Evolutionary conservation across 2,797 vertebrate genomes (phyloP).

Genomic region (Semaprochilodus insignis): DNA sequence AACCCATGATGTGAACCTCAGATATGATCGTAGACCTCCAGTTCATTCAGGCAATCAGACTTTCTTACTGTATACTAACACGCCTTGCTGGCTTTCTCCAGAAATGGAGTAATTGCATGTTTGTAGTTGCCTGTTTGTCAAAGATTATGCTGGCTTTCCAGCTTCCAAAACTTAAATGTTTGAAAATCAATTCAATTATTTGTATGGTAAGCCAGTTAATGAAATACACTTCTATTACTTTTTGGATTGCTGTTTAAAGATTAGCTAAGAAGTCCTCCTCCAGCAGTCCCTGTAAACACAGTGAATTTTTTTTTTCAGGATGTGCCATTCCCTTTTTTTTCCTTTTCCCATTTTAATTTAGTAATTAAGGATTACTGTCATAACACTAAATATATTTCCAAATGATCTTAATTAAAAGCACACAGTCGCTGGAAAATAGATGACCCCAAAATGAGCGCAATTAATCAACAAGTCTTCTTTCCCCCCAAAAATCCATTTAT

Average conservation of each 20-base stretch:
- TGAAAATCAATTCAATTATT: constrained; percentile 27
- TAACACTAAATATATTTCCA: constrained; percentile 33
- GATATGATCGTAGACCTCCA: background rate
- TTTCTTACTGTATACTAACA: background rate
- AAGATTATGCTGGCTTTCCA: constrained; percentile 8
- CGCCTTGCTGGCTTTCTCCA: background rate
- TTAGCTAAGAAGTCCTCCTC: constrained; percentile 24
- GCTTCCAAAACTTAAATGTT: background rate
- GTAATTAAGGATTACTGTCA: constrained; percentile 34
- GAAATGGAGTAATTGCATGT: background rate
- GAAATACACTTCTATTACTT: constrained; percentile 27
- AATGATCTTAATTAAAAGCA: constrained; percentile 46
- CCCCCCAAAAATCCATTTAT: constrained; percentile 27
- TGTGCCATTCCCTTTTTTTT: background rate
- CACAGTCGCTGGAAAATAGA: constrained; percentile 19
- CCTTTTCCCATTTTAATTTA: background rate
- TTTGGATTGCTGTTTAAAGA: constrained; percentile 23
- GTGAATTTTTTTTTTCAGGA: constrained; percentile 12
- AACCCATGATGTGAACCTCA: background rate
- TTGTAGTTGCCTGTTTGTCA: background rate
- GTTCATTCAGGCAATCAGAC: background rate
- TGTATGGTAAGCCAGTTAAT: constrained; percentile 23
- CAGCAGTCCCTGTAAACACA: constrained; percentile 10
- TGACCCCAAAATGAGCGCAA: constrained; percentile 29
- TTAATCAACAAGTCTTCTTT: constrained; percentile 32